Evolutionary conservation across 2,113 vertebrate genomes (phyloP).

Genomic region (Mastomys natalensis): DNA sequence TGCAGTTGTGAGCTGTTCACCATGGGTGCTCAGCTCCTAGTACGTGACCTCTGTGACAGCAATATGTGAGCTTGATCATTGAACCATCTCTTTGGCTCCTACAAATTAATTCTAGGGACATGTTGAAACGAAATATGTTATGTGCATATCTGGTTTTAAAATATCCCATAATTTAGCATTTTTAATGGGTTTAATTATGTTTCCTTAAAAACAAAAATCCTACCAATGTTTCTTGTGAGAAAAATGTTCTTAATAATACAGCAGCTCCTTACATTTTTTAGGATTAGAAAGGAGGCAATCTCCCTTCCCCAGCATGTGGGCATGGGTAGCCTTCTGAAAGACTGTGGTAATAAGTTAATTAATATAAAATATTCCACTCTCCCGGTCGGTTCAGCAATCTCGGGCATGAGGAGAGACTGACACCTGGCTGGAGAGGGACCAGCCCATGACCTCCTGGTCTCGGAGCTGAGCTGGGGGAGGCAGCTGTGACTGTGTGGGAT

Average conservation of each 20-base stretch:
- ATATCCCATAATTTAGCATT: neutral
- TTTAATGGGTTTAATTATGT: neutral
- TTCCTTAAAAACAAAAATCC: constrained; percentile 30
- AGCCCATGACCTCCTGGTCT: constrained; percentile 77
- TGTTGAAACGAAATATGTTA: neutral
- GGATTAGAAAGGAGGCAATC: neutral
- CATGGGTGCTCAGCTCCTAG: neutral
- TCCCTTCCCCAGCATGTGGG: neutral
- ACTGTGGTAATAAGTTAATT: constrained; percentile 67
- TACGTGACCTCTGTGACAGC: neutral
- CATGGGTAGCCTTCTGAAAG: constrained; percentile 53
- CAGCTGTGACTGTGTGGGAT: constrained; percentile 51
- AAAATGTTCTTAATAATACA: constrained; percentile 43
- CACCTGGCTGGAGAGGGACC: constrained; percentile 75
- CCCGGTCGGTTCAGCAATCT: constrained; percentile 74
- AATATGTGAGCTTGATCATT: neutral
- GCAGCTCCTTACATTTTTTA: constrained; percentile 40
- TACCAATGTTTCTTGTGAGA: neutral
- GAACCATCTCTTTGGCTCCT: neutral
- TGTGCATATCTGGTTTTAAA: constrained; percentile 27
- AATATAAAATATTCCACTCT: constrained; percentile 76
- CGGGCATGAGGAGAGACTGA: constrained; percentile 79
- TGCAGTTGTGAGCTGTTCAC: neutral
- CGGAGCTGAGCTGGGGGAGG: constrained; percentile 68
- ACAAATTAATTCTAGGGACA: neutral